phyloP scores from a whole-genome alignment of 2,113 vertebrate genomes.

The Cinclus cinclus region DNA sequence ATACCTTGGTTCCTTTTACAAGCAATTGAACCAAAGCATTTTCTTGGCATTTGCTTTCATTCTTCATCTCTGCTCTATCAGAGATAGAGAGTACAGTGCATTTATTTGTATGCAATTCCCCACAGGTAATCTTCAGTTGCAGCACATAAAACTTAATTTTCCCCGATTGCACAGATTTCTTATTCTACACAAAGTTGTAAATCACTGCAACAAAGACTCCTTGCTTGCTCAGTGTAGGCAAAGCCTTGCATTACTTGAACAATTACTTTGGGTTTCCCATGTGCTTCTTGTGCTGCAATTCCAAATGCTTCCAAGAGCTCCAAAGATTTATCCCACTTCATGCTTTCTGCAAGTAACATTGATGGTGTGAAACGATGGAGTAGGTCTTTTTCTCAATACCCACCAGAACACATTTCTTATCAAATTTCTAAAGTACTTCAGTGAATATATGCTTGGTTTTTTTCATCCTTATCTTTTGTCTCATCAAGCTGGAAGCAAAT shows the following conservation, averaged over 20 bases:
- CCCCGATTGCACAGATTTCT: conserved; percentile 39
- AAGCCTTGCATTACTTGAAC: background rate
- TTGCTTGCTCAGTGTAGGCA: background rate
- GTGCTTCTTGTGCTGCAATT: background rate
- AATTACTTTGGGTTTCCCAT: background rate
- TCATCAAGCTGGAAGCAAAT: background rate
- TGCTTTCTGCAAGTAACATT: background rate
- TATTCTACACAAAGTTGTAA: conserved; percentile 24
- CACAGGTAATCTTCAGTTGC: conserved; percentile 39
- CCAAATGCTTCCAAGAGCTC: background rate
- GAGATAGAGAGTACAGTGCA: background rate
- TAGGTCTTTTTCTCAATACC: background rate
- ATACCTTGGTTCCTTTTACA: conserved; percentile 19
- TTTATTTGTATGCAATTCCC: background rate
- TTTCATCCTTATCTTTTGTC: background rate
- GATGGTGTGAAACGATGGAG: background rate
- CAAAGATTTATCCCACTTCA: background rate
- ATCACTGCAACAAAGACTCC: conserved; percentile 18
- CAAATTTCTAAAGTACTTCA: background rate
- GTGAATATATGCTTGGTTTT: background rate
- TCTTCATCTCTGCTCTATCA: conserved; percentile 43
- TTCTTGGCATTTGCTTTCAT: conserved; percentile 41
- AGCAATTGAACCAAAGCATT: conserved; percentile 37
- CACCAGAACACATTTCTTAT: background rate
- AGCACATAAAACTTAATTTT: conserved; percentile 56